phyloP scores from a whole-genome alignment of 2,888 invertebrate genomes.

The Gastrophysa polygoni region DNA sequence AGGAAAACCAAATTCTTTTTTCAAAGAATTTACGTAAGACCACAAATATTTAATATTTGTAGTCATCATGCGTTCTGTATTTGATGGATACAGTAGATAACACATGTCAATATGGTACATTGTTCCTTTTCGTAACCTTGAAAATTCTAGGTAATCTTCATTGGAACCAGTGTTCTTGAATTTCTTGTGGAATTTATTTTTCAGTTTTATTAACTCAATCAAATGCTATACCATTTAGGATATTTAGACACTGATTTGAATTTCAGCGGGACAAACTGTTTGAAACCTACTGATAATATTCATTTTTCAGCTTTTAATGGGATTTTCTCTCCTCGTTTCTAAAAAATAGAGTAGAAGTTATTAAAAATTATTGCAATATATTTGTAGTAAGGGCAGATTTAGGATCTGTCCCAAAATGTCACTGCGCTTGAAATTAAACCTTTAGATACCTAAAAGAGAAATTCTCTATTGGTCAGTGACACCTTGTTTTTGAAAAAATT shows the following conservation, averaged over 20 bases:
- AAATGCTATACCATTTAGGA: conserved; percentile 9
- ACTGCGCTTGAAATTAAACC: too few species aligned
- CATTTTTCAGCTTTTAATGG: too few species aligned
- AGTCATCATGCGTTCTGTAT: conserved; percentile 4
- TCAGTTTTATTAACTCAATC: not conserved
- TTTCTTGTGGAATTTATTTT: conserved; percentile 1
- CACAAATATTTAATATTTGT: conserved; percentile 6
- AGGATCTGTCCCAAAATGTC: too few species aligned
- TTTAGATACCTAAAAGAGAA: too few species aligned
- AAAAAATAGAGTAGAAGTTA: too few species aligned
- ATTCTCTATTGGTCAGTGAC: too few species aligned
- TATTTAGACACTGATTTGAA: conserved; percentile 3
- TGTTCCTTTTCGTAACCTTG: conserved; percentile 1
- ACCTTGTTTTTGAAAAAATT: too few species aligned
- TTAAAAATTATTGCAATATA: too few species aligned
- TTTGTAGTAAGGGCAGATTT: too few species aligned
- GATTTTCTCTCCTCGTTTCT: too few species aligned
- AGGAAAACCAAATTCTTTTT: not conserved
- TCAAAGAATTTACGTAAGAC: conserved; percentile 10
- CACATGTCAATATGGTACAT: conserved; percentile 12
- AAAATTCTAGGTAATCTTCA: conserved; percentile 1
- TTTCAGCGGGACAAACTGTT: conserved; percentile 2
- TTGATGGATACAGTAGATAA: conserved; percentile 4
- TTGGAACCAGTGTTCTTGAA: not conserved
- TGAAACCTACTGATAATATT: not conserved